Evolutionary conservation across 2,888 invertebrate species (phyloP), one percentile per base, ranked within the genome.

Genomic region (Thecocarcelia acutangulata): DNA sequence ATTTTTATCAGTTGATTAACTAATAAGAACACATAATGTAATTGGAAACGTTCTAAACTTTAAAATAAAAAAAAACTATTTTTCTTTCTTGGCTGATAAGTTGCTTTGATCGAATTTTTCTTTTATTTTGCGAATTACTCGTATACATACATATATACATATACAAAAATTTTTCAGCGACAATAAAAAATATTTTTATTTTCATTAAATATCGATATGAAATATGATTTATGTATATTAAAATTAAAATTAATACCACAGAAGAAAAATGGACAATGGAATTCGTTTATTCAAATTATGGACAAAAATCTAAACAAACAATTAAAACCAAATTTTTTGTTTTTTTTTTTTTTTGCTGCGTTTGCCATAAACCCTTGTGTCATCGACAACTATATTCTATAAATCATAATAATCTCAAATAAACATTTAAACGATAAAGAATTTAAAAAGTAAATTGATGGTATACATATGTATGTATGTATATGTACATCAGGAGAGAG

Each of bases 391-490:
- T n/a, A 54, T 13, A 8, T n/a, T n/a, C 66, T 56, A 80, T 80
- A 80, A 80, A 80, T 76, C 80, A 80, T 76, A 68, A 59, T 48
- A 75, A 59, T 75, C 74, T 64, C 79, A 74, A 63, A 74, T 69
- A 63, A 61, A 79, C 59, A 61, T 75, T 59, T 46, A 54, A 64
- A 64, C 37, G 46, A 37, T 48, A 74, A 74, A 56, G 15, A n/a
- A 56, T 17, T 33, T 6, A 52, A 66, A 8, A 66, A 42, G 40
- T 40, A 42, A 50, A 21, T 6, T 33, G 5, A 8, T 33, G 33
- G 33, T 33, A 33, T 33, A 33, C 8, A 33, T 33, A 24, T 24
- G 24, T 24, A 24, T 5, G 5, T 24, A 5, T 24, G 5, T 5
- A 24, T 24, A 24, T 5, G 5, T 24, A 5, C 24, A 24, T 24